Percentiles rank a stretch among this genome's conserved stretches.
Evolutionary conservation across 1,140 invertebrate genomes (phyloP).

Genomic region (Matsumurasca onukii): DNA sequence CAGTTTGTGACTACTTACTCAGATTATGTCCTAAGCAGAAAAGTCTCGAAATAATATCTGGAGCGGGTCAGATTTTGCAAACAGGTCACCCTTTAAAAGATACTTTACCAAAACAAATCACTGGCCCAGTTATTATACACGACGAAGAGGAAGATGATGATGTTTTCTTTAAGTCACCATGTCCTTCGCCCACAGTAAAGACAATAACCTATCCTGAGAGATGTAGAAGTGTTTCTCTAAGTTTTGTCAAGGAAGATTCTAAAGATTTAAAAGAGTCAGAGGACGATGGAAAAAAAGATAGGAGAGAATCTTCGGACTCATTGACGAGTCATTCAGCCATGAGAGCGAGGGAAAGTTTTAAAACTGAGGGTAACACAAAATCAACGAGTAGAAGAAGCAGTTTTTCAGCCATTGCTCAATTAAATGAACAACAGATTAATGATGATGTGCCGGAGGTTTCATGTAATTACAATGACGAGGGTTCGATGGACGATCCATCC

Average conservation of each 20-base stretch:
- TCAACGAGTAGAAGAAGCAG: constrained; percentile 1
- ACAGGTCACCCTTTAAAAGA: background rate
- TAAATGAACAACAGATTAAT: no score
- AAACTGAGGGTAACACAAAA: constrained; percentile 17
- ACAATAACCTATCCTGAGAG: constrained; percentile 5
- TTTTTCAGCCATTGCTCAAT: constrained; percentile 22
- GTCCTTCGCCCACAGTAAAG: background rate
- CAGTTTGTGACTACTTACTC: constrained; percentile 25
- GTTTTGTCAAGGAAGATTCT: background rate
- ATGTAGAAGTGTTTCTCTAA: constrained; percentile 7
- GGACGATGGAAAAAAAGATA: background rate
- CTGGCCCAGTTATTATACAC: background rate
- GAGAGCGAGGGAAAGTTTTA: constrained; percentile 5
- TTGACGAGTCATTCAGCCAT: background rate
- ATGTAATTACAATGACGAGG: no score
- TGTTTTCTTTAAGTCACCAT: constrained; percentile 12
- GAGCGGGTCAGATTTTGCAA: constrained; percentile 25
- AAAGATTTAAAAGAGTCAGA: background rate
- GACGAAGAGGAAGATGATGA: constrained; percentile 1
- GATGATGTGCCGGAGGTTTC: no score
- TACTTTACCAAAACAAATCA: background rate
- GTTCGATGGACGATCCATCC: no score
- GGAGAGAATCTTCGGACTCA: background rate
- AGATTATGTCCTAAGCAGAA: constrained; percentile 19
- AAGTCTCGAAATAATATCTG: constrained; percentile 25